These are phyloP conservation scores for Apostichopus californicus DNA, from an alignment of 35 echinoderm and acorn worm species.

Conservation along the genomic window DNA sequence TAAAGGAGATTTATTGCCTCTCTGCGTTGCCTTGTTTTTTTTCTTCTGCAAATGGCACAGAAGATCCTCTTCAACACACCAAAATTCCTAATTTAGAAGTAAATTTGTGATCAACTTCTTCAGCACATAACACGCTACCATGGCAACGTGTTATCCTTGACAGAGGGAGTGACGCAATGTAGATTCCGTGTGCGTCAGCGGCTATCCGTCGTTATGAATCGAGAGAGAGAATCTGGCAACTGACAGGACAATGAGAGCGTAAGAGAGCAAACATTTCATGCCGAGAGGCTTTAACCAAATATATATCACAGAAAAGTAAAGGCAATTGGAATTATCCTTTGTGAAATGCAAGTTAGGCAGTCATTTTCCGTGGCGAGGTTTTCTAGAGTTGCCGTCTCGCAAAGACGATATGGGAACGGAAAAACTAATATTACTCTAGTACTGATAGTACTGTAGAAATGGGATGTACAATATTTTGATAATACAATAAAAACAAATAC, in stretches of 20 bases:
- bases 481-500: too few species aligned
- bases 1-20: neutral
- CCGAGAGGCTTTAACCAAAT: neutral
- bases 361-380: too few species aligned
- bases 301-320: neutral
- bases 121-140: slow-evolving; percentile 12
- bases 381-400: too few species aligned
- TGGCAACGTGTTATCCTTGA: slow-evolving; percentile 11
- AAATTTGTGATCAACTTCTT: slow-evolving; percentile 19
- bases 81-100: slow-evolving; percentile 19
- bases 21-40: neutral
- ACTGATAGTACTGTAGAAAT: too few species aligned
- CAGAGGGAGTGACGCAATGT: slow-evolving; percentile 9
- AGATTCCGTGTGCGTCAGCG: neutral
- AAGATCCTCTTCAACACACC: slow-evolving; percentile 9
- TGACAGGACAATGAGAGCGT: slow-evolving; percentile 1
- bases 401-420: too few species aligned
- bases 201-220: slow-evolving; percentile 2
- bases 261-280: slow-evolving; percentile 4
- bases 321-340: neutral
- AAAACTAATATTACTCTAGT: too few species aligned
- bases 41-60: neutral
- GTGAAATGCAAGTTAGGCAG: neutral
- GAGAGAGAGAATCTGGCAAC: neutral
- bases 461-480: too few species aligned